These are phyloP conservation scores for Delia radicum DNA, from an alignment of 1,140 invertebrate species.

Conservation along the genomic window DNA sequence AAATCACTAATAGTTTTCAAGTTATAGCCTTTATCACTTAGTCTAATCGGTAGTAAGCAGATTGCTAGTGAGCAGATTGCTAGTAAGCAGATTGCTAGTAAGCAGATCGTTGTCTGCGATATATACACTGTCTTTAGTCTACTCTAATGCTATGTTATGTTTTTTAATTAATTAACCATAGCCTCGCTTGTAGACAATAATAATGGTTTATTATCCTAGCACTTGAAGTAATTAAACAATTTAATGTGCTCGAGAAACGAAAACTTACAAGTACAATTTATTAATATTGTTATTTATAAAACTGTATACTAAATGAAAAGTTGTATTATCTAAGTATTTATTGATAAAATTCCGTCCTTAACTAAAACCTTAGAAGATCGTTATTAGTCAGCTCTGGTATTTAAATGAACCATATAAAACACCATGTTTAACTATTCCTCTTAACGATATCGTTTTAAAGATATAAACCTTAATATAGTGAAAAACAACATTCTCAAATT, in stretches of 20 bases:
- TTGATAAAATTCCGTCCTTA: too few relatives aligned
- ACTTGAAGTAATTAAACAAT: constrained; percentile 5
- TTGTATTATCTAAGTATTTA: too few relatives aligned
- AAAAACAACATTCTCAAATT: constrained; percentile 22
- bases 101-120: too few relatives aligned
- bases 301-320: too few relatives aligned
- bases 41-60: too few relatives aligned
- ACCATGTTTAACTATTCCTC: constrained; percentile 36
- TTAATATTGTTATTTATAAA: too few relatives aligned
- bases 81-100: too few relatives aligned
- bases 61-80: too few relatives aligned
- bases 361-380: constrained; percentile 36
- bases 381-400: constrained; percentile 34
- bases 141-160: constrained; percentile 20
- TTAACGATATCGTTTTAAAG: constrained; percentile 34
- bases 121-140: too few relatives aligned
- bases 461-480: constrained; percentile 36
- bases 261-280: constrained; percentile 28
- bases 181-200: constrained; percentile 48
- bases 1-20: too few relatives aligned
- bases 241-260: constrained; percentile 27
- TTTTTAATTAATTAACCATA: not conserved
- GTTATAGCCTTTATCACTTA: too few relatives aligned
- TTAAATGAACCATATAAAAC: constrained; percentile 39
- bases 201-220: constrained; percentile 32